Conservation (phyloP, 2,797 vertebrate genomes). For the Sebastes trivittatus region DNA sequence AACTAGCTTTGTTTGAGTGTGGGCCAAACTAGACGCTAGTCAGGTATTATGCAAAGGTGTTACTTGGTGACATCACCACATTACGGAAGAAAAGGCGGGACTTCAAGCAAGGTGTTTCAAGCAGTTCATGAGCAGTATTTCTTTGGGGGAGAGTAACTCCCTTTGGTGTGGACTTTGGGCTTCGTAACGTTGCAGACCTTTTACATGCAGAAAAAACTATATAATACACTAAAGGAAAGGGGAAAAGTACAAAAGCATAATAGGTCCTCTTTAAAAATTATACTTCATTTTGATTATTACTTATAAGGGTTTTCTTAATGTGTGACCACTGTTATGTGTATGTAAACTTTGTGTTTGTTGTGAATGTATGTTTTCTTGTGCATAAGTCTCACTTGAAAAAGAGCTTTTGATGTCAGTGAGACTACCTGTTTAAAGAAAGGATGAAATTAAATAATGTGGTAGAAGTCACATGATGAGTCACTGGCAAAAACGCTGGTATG, state of each 20-base stretch:
- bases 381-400: not conserved
- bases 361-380: not conserved
- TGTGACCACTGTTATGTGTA: not conserved
- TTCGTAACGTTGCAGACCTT: not conserved
- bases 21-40: too few relatives aligned
- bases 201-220: not conserved
- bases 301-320: not conserved
- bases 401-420: not conserved
- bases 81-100: too few relatives aligned
- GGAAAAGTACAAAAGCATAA: not conserved
- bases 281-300: not conserved
- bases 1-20: too few relatives aligned
- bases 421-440: not conserved
- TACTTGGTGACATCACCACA: too few relatives aligned
- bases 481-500: not conserved
- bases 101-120: too few relatives aligned
- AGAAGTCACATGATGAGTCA: not conserved
- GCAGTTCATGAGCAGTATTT: too few relatives aligned
- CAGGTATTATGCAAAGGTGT: too few relatives aligned
- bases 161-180: too few relatives aligned
- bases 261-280: not conserved
- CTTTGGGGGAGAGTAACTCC: too few relatives aligned
- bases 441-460: not conserved
- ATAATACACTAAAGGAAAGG: not conserved
- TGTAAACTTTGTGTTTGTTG: not conserved